phyloP scores from a whole-genome alignment of 2,113 vertebrate genomes.

The Trematomus loennbergii region DNA sequence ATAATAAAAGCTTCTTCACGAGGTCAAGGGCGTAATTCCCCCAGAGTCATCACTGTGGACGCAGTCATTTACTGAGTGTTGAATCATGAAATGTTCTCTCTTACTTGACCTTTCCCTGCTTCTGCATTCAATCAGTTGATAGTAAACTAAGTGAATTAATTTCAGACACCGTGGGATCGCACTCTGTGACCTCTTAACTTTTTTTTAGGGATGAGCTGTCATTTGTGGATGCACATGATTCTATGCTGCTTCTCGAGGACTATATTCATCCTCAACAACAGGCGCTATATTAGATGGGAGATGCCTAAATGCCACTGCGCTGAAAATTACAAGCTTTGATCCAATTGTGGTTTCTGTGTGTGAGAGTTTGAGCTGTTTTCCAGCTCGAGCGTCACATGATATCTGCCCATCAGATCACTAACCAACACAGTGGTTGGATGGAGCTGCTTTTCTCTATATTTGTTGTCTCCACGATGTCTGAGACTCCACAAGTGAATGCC shows the following conservation, averaged over 20 bases:
- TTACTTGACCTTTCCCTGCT: conserved; percentile 47
- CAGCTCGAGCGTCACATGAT: conserved; percentile 37
- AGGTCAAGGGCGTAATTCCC: conserved; percentile 53
- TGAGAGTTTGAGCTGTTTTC: conserved; percentile 38
- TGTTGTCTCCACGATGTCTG: conserved; percentile 50
- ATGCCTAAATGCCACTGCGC: conserved; percentile 29
- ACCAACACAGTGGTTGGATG: conserved; percentile 12
- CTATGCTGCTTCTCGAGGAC: conserved; percentile 54
- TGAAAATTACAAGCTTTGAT: conserved; percentile 75
- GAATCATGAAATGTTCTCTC: conserved; percentile 59
- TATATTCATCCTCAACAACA: conserved; percentile 62
- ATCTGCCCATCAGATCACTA: conserved; percentile 30
- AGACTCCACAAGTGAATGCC: conserved; percentile 15
- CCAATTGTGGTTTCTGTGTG: conserved; percentile 58
- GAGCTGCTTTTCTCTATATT: conserved; percentile 13
- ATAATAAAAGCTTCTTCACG: conserved; percentile 62
- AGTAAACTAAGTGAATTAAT: conserved; percentile 32
- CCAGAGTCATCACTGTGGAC: conserved; percentile 36
- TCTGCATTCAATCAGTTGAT: conserved; percentile 34
- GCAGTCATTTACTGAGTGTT: conserved; percentile 40
- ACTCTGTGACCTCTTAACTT: conserved; percentile 58
- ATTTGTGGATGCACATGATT: conserved; percentile 76
- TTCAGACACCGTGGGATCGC: conserved; percentile 10
- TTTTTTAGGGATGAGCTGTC: conserved; percentile 54
- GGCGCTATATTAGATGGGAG: conserved; percentile 63